A percentile compares a stretch with the other conserved stretches of the same genome.
Conservation (phyloP, 1,140 invertebrate species). For the Oryzaephilus surinamensis region DNA sequence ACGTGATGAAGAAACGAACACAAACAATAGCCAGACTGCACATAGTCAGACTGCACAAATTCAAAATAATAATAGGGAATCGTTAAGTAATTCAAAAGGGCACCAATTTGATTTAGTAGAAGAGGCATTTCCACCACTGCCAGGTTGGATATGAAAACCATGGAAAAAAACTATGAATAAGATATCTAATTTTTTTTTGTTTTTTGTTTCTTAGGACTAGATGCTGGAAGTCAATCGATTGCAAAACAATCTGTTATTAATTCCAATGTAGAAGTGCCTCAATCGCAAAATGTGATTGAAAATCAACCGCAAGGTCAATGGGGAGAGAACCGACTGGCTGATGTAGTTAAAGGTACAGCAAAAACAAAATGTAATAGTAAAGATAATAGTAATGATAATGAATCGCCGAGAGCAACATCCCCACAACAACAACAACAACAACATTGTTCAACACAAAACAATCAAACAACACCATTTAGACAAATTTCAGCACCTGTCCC, state of each 20-base stretch:
- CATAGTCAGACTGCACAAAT: not conserved
- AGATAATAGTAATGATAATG: conserved; percentile 6
- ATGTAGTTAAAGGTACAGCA: conserved; percentile 69
- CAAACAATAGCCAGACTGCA: conserved; percentile 1
- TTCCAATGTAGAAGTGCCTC: conserved; percentile 2
- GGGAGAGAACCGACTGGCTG: conserved; percentile 54
- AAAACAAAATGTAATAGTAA: conserved; percentile 37
- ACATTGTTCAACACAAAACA: not conserved
- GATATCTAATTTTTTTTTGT: not conserved
- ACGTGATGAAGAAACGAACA: conserved; percentile 34
- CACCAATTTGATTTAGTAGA: conserved; percentile 71
- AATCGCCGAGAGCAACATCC: conserved; percentile 24
- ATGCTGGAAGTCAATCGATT: conserved; percentile 16
- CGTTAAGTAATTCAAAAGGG: conserved; percentile 22
- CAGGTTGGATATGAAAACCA: conserved; percentile 37
- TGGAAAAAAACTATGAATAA: not conserved
- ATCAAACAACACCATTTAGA: conserved; percentile 2
- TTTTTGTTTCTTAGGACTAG: conserved; percentile 8
- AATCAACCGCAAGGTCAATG: conserved; percentile 16
- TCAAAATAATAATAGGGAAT: conserved; percentile 11
- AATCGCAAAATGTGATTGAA: not conserved
- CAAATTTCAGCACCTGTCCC: conserved; percentile 11
- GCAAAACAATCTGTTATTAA: conserved; percentile 9
- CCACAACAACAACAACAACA: conserved; percentile 13
- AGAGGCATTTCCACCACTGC: conserved; percentile 71